phyloP scores from a whole-genome alignment of 1,140 invertebrate species.

The Diploscapter pachys region DNA sequence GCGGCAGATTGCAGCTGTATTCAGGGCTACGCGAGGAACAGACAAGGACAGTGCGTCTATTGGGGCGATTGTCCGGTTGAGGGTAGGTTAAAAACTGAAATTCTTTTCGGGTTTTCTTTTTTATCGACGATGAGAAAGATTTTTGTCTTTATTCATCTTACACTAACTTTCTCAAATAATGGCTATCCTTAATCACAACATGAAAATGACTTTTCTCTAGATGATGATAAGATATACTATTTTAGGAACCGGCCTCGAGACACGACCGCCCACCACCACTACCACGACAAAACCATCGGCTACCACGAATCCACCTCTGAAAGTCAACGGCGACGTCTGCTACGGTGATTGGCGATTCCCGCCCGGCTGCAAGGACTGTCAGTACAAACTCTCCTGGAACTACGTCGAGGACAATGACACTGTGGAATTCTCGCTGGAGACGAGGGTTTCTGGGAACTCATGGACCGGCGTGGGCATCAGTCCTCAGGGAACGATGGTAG shows the following conservation, averaged over 20 bases:
- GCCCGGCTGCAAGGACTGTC: conserved; percentile 45
- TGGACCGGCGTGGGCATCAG: conserved; percentile 95
- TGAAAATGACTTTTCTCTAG: no score
- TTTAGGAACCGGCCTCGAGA: not conserved
- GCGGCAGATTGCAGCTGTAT: conserved; percentile 46
- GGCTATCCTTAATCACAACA: no score
- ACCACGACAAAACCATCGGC: conserved; percentile 22
- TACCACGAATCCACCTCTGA: conserved; percentile 6
- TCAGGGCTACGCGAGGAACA: conserved; percentile 49
- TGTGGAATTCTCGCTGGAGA: conserved; percentile 80
- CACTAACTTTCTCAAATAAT: no score
- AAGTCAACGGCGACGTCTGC: conserved; percentile 46
- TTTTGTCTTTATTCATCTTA: no score
- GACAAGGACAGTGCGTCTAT: conserved; percentile 51
- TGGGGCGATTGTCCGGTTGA: conserved; percentile 56
- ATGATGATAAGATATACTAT: no score
- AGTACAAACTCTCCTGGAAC: conserved; percentile 68
- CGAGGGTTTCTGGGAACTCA: conserved; percentile 70
- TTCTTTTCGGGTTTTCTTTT: not conserved
- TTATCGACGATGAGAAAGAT: no score
- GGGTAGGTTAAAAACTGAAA: conserved; percentile 22
- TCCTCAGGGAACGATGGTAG: conserved; percentile 64
- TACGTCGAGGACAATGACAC: conserved; percentile 74
- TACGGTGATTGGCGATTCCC: conserved; percentile 52
- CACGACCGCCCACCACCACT: conserved; percentile 12